phyloP scores from a whole-genome alignment of 2,888 invertebrate species.

The Xylota sylvarum region DNA sequence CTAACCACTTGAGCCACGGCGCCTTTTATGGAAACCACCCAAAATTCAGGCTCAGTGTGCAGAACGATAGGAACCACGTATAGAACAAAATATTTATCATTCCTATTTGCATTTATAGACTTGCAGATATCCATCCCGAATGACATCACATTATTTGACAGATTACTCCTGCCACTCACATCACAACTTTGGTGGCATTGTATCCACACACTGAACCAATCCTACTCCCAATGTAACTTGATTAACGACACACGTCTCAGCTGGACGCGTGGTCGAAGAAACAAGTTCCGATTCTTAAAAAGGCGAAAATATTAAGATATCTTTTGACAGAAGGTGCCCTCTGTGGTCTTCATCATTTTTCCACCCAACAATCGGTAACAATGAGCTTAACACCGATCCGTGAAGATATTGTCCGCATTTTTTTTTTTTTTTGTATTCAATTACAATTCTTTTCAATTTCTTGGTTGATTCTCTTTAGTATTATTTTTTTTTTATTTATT shows the following conservation, averaged over 20 bases:
- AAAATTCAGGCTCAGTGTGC: too few relatives aligned
- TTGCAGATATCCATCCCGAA: too few relatives aligned
- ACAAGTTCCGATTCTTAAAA: constrained; percentile 14
- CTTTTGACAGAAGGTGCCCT: constrained; percentile 44
- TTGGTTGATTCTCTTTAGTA: background rate
- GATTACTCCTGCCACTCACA: constrained; percentile 38
- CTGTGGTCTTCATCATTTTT: constrained; percentile 27
- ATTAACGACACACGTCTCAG: constrained; percentile 30
- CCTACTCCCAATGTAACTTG: constrained; percentile 11
- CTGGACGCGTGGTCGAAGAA: constrained; percentile 7
- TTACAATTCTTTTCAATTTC: constrained; percentile 47
- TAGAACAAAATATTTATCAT: too few relatives aligned
- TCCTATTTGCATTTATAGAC: too few relatives aligned
- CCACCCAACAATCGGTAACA: constrained; percentile 25
- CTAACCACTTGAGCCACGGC: too few relatives aligned
- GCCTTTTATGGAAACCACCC: too few relatives aligned
- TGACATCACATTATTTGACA: constrained; percentile 32
- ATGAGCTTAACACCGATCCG: constrained; percentile 29
- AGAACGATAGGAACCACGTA: too few relatives aligned
- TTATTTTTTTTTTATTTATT: constrained; percentile 48
- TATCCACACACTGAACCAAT: constrained; percentile 1
- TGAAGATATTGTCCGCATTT: constrained; percentile 16
- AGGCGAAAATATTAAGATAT: constrained; percentile 56
- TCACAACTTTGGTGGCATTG: constrained; percentile 32
- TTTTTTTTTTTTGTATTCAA: constrained; percentile 35